These are phyloP conservation scores for Spodoptera picta DNA, from an alignment of 2,888 invertebrate species.

Conservation along the genomic window DNA sequence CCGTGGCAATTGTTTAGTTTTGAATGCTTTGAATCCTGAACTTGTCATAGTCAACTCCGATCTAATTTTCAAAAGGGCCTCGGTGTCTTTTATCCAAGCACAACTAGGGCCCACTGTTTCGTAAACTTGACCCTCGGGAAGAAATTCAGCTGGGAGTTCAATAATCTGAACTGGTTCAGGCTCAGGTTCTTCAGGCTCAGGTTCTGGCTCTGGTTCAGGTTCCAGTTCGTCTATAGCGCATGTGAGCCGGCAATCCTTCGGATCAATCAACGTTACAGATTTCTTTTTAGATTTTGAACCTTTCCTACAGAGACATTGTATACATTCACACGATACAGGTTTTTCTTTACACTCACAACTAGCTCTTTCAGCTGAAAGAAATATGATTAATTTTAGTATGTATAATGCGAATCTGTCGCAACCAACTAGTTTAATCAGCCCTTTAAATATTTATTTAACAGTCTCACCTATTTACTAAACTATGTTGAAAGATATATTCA, in stretches of 20 bases:
- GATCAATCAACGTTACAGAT: background rate
- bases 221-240: background rate
- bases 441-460: no score
- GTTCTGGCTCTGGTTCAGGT: background rate
- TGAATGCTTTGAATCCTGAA: conserved; percentile 14
- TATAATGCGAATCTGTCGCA: no score
- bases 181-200: background rate
- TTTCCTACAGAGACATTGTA: background rate
- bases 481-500: no score
- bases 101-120: conserved; percentile 9
- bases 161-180: background rate
- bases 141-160: background rate
- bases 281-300: background rate
- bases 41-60: conserved; percentile 6
- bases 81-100: conserved; percentile 3
- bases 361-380: no score
- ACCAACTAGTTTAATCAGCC: no score
- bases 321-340: no score
- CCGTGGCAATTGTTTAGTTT: background rate
- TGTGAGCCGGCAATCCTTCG: background rate
- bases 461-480: no score
- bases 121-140: conserved; percentile 1
- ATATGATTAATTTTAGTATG: no score
- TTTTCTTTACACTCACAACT: no score
- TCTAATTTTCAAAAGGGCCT: background rate